Percentiles rank a stretch among this genome's conserved stretches.
Evolutionary conservation across 2,888 invertebrate genomes (phyloP).

Genomic region (Branchellion lobata): DNA sequence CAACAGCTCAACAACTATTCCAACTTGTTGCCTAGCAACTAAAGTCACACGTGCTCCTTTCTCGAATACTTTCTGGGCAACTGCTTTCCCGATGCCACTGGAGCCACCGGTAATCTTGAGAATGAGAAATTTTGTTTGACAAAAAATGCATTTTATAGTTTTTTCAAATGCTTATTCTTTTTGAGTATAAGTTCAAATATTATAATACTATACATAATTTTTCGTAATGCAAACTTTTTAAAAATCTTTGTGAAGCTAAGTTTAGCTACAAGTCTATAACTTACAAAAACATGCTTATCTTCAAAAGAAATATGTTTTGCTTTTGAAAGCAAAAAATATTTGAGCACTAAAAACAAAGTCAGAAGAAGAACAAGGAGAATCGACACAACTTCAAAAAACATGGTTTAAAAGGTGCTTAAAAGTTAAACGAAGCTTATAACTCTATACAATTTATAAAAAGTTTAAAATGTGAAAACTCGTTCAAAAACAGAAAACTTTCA

Average conservation of each 20-base stretch:
- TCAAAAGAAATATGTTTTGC: background rate
- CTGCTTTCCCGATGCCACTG: constrained; percentile 86
- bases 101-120: constrained; percentile 84
- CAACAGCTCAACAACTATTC: too few relatives aligned
- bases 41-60: constrained; percentile 86
- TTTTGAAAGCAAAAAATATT: background rate
- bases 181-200: too few relatives aligned
- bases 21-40: constrained; percentile 75
- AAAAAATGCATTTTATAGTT: too few relatives aligned
- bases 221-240: too few relatives aligned
- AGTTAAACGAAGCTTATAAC: too few relatives aligned
- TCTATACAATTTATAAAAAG: too few relatives aligned
- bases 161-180: background rate
- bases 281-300: constrained; percentile 1
- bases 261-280: background rate
- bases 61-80: constrained; percentile 76
- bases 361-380: background rate
- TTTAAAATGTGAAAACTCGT: too few relatives aligned
- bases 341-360: background rate
- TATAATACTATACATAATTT: too few relatives aligned
- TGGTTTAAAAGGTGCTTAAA: too few relatives aligned
- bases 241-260: too few relatives aligned
- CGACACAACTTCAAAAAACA: background rate
- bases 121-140: too few relatives aligned
- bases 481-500: too few relatives aligned